A percentile compares a stretch with the other conserved stretches of the same genome.
Conservation (phyloP, 2,888 invertebrate species). For the Gryllus longicercus region DNA sequence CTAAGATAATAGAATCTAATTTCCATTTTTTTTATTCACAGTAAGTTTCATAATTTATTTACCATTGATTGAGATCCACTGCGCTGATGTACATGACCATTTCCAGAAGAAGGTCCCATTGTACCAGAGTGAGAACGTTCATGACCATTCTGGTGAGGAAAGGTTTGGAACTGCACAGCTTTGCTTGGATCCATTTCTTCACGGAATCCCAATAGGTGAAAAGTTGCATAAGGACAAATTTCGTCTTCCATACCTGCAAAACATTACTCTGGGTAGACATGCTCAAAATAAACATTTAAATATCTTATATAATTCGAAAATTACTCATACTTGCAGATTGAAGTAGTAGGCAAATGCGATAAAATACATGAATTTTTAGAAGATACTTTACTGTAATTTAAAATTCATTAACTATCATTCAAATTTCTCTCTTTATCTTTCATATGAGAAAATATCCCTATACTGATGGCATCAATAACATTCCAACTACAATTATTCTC, state of each 20-base stretch:
- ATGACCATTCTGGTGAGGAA: conserved; percentile 67
- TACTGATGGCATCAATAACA: no score
- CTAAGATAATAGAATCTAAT: no score
- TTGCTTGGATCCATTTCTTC: conserved; percentile 93
- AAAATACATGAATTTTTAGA: no score
- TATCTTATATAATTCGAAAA: no score
- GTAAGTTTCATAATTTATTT: conserved; percentile 40
- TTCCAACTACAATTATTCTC: no score
- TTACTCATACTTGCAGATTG: no score
- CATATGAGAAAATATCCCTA: no score
- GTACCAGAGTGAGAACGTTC: conserved; percentile 73
- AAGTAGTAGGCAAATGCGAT: no score
- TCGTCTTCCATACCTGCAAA: conserved; percentile 87
- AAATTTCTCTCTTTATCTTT: no score
- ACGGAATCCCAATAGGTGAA: conserved; percentile 91
- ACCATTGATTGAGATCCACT: conserved; percentile 89
- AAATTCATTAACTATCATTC: no score
- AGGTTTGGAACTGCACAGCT: conserved; percentile 85
- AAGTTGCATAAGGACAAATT: conserved; percentile 94
- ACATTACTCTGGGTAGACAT: conserved; percentile 32
- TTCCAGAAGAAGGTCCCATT: conserved; percentile 71
- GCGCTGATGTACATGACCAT: conserved; percentile 74
- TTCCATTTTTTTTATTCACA: neutral
- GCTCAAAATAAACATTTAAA: neutral
- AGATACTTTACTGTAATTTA: no score